Base-by-base conservation (phyloP, 2,797 vertebrate genomes). In the Semaprochilodus insignis region DNA sequence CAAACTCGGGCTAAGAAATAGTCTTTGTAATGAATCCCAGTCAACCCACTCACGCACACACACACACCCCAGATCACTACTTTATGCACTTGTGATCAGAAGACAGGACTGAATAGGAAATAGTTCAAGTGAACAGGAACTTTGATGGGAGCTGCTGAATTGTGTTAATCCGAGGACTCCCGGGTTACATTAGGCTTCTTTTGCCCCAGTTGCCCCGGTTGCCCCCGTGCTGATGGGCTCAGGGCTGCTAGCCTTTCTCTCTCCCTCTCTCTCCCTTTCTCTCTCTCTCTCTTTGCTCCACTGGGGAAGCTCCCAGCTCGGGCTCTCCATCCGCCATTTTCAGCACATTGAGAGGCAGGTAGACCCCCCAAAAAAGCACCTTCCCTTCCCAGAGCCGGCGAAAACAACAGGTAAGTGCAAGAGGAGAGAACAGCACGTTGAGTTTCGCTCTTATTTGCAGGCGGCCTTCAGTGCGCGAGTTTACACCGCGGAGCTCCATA, bases 271-370 rank as follows among this genome's bases (percentile, higher is more conserved):
- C 25, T 62, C 60, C 27, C 23, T 62, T 23, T 27, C 60, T 63
- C 23, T 62, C 59, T 62, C 59, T 62, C 59, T 62, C 59, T 62
- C n/a, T 13, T 15, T 5, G 8, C 59, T 70, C 91, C 90, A 82
- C 88, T 81, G 89, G 86, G 83, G 88, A 91, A 90, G 88, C 88
- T 88, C 81, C 83, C 87, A 86, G 86, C 89, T 88, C 88, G 78
- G 31, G 90, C 88, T 90, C 90, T 93, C 90, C 92, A 92, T 94
- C 93, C 93, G 93, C 94, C 94, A 95, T 95, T 94, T 94, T 94
- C 93, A 89, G 89, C 90, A 83, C 89, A 93, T 89, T 91, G 90
- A 86, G 88, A 80, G 91, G 86, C 92, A 94, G 92, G 90, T 95
- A 92, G 87, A 92, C 85, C 82, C 63, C 40, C 90, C 74, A 88